phyloP scores from a whole-genome alignment of 2,113 vertebrate genomes.

The Apodemus sylvaticus region DNA sequence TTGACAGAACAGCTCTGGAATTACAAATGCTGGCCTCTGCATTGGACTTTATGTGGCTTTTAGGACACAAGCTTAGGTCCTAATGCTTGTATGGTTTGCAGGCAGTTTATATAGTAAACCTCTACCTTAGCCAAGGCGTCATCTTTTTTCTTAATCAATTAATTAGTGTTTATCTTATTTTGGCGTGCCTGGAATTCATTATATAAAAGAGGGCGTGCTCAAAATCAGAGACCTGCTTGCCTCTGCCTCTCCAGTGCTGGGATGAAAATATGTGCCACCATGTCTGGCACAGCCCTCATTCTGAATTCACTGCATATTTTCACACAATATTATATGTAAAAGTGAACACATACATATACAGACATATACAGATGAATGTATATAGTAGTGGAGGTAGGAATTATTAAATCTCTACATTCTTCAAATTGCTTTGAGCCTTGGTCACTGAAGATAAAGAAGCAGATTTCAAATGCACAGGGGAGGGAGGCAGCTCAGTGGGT shows the following conservation, averaged over 20 bases:
- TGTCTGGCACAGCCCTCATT: not conserved
- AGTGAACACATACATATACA: not conserved
- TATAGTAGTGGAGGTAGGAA: accelerated
- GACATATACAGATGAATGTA: not conserved
- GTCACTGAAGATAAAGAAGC: not conserved
- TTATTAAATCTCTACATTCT: not conserved
- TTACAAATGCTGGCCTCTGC: not conserved
- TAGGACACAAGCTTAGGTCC: not conserved
- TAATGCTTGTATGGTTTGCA: not conserved
- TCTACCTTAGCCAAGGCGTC: not conserved
- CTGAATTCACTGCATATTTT: not conserved
- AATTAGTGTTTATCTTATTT: not conserved
- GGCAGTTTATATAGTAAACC: not conserved
- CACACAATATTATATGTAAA: not conserved
- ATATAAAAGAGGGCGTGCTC: no score
- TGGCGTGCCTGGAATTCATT: not conserved
- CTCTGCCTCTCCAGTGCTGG: not conserved
- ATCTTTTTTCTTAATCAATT: not conserved
- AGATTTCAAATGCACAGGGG: not conserved
- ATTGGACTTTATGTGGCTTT: not conserved
- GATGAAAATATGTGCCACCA: not conserved
- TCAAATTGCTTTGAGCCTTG: not conserved
- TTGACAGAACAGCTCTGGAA: not conserved
- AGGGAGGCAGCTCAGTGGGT: not conserved
- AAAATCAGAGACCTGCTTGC: not conserved